Conservation (phyloP, 1,140 invertebrate genomes). For the Tenebrio molitor region DNA sequence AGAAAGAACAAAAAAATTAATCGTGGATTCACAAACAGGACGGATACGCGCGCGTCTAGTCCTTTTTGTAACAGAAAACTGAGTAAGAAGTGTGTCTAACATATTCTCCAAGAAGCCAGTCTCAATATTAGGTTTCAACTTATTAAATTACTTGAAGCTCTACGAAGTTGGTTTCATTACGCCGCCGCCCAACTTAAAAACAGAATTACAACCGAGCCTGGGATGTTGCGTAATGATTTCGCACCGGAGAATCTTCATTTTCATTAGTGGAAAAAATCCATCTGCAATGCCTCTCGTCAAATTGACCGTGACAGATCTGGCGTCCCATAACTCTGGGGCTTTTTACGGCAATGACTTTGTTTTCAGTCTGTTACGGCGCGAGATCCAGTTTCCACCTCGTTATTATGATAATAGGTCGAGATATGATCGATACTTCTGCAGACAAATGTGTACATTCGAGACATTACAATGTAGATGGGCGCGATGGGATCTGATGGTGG, state of each 20-base stretch:
- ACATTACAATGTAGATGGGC: not conserved
- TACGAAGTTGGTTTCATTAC: slow-evolving; percentile 29
- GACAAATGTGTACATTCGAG: not conserved
- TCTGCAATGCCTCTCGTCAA: not conserved
- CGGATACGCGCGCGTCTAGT: not conserved
- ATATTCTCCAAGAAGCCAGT: slow-evolving; percentile 32
- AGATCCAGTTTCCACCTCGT: slow-evolving; percentile 33
- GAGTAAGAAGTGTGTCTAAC: slow-evolving; percentile 33
- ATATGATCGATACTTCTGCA: slow-evolving; percentile 14
- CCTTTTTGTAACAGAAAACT: slow-evolving; percentile 9
- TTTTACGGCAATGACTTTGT: slow-evolving; percentile 23
- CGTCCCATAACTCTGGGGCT: slow-evolving; percentile 3
- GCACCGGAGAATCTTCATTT: not conserved
- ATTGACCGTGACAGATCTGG: slow-evolving; percentile 25
- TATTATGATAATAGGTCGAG: slow-evolving; percentile 24
- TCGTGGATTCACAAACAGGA: not conserved
- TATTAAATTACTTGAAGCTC: slow-evolving; percentile 36
- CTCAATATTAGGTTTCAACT: slow-evolving; percentile 27
- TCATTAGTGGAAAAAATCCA: slow-evolving; percentile 11
- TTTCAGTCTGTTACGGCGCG: slow-evolving; percentile 16
- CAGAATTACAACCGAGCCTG: not conserved
- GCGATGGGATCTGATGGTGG: not conserved
- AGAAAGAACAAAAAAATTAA: slow-evolving; percentile 28
- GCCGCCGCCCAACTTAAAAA: not conserved
- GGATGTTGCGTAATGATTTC: slow-evolving; percentile 23